These are phyloP conservation scores for Corvus moneduloides DNA, from an alignment of 2,113 vertebrate genomes.

Conservation along the genomic window DNA sequence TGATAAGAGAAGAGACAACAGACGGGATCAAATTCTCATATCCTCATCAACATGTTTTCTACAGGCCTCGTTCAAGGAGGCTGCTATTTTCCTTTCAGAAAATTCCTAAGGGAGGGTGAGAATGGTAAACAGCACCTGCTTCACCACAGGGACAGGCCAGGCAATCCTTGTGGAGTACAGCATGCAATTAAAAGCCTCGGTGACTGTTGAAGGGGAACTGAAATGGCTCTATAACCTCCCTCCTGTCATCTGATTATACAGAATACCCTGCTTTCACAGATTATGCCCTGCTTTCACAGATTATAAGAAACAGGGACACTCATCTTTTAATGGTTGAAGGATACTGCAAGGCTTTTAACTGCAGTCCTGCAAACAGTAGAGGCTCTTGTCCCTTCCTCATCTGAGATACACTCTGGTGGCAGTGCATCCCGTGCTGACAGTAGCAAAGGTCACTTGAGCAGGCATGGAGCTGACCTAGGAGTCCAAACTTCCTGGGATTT, in stretches of 20 bases:
- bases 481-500: neutral
- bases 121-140: neutral
- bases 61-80: neutral
- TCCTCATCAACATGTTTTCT: neutral
- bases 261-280: neutral
- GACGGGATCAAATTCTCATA: neutral
- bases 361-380: neutral
- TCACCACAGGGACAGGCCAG: neutral
- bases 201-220: neutral
- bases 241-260: neutral
- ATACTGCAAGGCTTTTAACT: neutral
- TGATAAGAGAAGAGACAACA: neutral
- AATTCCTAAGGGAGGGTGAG: neutral
- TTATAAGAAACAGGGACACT: neutral
- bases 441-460: neutral
- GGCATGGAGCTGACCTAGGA: neutral
- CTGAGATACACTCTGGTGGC: neutral
- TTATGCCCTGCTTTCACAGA: neutral
- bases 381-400: neutral
- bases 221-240: neutral
- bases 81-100: neutral
- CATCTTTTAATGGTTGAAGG: conserved; percentile 16
- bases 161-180: neutral
- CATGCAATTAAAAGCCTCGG: neutral
- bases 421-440: neutral